A percentile compares a stretch with the other conserved stretches of the same genome.
phyloP scores from a whole-genome alignment of 2,113 vertebrate species.

The Crypturellus undulatus region DNA sequence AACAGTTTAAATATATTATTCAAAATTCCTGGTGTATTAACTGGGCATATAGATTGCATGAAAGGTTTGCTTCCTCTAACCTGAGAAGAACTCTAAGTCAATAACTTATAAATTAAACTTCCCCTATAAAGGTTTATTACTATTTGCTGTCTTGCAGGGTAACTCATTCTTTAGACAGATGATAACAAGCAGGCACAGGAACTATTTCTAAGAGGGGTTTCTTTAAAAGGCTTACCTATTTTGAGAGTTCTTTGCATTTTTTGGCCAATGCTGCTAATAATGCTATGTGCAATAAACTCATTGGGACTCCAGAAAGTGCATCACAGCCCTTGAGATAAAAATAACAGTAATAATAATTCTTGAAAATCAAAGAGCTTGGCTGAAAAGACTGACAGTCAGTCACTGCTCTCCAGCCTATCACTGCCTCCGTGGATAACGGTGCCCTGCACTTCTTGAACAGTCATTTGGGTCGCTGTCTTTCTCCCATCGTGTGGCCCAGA shows the following conservation, averaged over 20 bases:
- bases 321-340: neutral
- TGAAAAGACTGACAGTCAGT: neutral
- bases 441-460: neutral
- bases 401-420: neutral
- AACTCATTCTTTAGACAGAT: neutral
- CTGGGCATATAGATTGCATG: neutral
- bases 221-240: neutral
- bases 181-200: neutral
- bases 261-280: neutral
- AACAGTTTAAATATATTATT: neutral
- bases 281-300: fast-evolving
- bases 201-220: neutral
- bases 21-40: neutral
- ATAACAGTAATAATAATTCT: too few relatives aligned
- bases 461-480: neutral
- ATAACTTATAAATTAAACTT: neutral
- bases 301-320: neutral
- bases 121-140: fast-evolving
- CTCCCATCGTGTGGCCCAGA: fast-evolving
- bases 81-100: neutral
- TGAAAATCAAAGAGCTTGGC: neutral
- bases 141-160: neutral
- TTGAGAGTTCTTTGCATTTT: neutral
- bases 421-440: neutral
- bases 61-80: neutral